Base-by-base conservation (phyloP, 30 jellyfish, hydroid and myxozoan genomes). In the Aurelia aurita complex sp. Pacific region DNA sequence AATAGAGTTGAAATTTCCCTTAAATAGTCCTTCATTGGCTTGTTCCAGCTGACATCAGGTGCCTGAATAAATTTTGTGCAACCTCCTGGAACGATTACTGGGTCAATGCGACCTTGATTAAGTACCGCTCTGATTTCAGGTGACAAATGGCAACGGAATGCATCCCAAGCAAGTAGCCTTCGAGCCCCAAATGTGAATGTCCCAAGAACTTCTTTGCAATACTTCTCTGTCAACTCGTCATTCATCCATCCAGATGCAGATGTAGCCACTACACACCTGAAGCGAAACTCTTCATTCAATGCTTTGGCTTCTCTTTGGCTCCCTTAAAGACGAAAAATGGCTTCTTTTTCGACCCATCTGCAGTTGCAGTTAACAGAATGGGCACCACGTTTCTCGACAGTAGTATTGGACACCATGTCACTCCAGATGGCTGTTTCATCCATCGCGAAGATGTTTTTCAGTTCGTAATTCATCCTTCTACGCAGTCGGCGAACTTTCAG, bases 241-340 rank as follows among this genome's bases (percentile, higher is more conserved):
- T 79, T 63, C 89, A 79, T 64, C 89, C 89, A 79, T n/a, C 67
- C 89, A 43, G 36, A 19, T 43, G 89, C 91, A 12, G 90, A 29
- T 18, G 76, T 7, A 11, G 91, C 91, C 64, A 83, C 57, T 17
- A 40, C 35, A 61, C 92, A 74, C 77, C 57, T 83, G 16, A 12
- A 10, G 18, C 82, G 46, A 13, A 74, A 83, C 77, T 83, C 92
- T 33, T 74, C 87, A 74, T 75, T 15, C 32, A 83, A 34, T 16
- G 87, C 92, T 83, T 69, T 75, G 40, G 90, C 35, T 61, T 83
- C 92, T 23, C 92, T 13, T 83, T 83, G 34, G 92, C 93, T 32
- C 92, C 92, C 36, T 42, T 60, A 55, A 83, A 83, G 10, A 74
- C 92, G 46, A 83, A 16, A 61, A 83, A 83, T 23, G 92, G 92